Conservation (phyloP, 2,797 vertebrate genomes). For the Cossypha heuglini region DNA sequence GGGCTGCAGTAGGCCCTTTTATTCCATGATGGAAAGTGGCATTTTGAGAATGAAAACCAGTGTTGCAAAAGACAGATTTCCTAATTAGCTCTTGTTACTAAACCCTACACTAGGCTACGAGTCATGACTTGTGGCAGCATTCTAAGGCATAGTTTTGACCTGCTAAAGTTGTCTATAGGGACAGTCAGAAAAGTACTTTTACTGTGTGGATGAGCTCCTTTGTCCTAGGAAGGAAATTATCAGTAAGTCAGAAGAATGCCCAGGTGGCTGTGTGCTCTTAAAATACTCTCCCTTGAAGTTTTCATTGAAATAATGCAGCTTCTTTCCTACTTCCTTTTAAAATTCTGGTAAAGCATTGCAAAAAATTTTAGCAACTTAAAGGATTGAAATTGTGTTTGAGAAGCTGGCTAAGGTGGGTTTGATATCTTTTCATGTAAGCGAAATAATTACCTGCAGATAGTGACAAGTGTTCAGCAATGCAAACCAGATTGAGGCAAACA, state of each 20-base stretch:
- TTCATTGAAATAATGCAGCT: background rate
- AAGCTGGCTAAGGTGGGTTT: background rate
- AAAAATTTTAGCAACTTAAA: background rate
- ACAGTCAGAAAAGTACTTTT: background rate
- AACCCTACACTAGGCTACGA: background rate
- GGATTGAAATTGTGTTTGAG: background rate
- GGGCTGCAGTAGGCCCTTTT: background rate
- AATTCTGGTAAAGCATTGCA: background rate
- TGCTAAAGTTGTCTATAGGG: background rate
- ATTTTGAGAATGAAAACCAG: background rate
- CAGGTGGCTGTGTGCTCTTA: background rate
- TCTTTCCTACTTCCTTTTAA: background rate
- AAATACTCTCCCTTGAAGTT: background rate
- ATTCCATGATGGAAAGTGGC: background rate
- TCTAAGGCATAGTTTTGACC: background rate
- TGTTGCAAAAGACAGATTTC: background rate
- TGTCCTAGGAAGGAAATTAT: background rate
- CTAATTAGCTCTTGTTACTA: background rate
- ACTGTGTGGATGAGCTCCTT: background rate
- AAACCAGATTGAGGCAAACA: background rate
- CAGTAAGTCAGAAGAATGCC: background rate
- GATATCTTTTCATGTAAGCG: background rate
- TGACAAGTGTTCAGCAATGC: background rate
- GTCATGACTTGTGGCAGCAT: background rate
- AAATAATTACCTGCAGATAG: background rate